phyloP scores from a whole-genome alignment of 2,888 invertebrate genomes.

The Leucophora obtusa region DNA sequence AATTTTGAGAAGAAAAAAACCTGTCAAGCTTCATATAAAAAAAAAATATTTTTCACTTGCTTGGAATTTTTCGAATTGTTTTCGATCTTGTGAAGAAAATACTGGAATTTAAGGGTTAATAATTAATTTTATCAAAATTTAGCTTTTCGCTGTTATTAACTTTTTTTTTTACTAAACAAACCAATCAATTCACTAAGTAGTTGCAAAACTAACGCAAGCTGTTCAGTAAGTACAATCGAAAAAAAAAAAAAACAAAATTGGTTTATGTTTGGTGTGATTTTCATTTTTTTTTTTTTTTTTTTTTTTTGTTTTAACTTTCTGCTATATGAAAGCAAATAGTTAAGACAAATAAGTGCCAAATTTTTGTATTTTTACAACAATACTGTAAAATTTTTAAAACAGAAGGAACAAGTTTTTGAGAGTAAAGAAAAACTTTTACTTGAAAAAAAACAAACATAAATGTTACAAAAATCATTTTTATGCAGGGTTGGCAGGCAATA shows the following conservation, averaged over 20 bases:
- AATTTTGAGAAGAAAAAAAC: too few relatives aligned
- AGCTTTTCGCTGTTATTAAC: too few relatives aligned
- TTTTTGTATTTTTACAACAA: constrained; percentile 15
- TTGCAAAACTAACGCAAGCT: constrained; percentile 26
- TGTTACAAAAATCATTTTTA: neutral
- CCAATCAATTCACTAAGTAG: constrained; percentile 52
- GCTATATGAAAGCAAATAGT: constrained; percentile 1
- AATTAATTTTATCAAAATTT: too few relatives aligned
- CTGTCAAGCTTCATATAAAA: too few relatives aligned
- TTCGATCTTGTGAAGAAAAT: too few relatives aligned
- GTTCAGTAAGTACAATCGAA: constrained; percentile 7
- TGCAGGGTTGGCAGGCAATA: too few relatives aligned
- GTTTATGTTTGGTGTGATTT: constrained; percentile 49
- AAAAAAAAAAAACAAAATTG: constrained; percentile 29
- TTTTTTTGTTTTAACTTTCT: neutral
- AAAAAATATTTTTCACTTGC: too few relatives aligned
- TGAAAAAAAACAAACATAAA: neutral
- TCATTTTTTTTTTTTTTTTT: too few relatives aligned
- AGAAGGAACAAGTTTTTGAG: constrained; percentile 49
- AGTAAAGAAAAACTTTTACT: constrained; percentile 20
- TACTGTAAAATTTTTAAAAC: constrained; percentile 5
- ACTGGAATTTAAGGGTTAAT: too few relatives aligned
- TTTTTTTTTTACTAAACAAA: constrained; percentile 10
- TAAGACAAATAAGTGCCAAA: constrained; percentile 9
- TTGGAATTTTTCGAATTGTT: too few relatives aligned